A percentile compares a stretch with the other conserved stretches of the same genome.
Conservation (phyloP, 2,797 vertebrate genomes). For the Lepus townsendii region DNA sequence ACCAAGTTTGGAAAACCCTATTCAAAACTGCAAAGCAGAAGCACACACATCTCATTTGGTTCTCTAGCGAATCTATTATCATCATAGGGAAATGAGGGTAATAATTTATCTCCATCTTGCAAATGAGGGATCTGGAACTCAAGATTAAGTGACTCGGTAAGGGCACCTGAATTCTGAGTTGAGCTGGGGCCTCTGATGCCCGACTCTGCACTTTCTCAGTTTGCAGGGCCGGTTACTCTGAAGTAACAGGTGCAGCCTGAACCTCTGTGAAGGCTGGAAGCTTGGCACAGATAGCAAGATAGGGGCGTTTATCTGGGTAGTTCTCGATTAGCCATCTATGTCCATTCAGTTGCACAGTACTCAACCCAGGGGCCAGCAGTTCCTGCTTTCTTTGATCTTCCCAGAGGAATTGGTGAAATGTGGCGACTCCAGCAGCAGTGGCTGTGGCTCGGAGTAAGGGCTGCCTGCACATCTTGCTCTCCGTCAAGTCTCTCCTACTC, state of each 20-base stretch:
- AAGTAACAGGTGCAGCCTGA: background rate
- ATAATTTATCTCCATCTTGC: conserved; percentile 38
- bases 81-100: background rate
- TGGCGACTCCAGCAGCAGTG: background rate
- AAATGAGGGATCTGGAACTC: conserved; percentile 10
- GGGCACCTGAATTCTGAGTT: fast-evolving
- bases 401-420: background rate
- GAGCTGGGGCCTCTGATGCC: too few relatives aligned
- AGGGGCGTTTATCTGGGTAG: background rate
- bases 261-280: background rate
- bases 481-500: background rate
- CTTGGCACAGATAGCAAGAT: background rate
- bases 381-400: background rate
- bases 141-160: conserved; percentile 33
- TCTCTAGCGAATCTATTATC: conserved; percentile 10
- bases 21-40: background rate
- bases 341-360: background rate
- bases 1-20: background rate
- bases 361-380: background rate
- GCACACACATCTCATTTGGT: background rate
- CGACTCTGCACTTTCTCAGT: background rate
- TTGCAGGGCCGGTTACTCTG: background rate
- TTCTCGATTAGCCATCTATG: background rate
- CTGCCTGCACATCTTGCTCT: background rate
- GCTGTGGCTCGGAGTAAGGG: background rate